Conservation (phyloP, 2,888 invertebrate species). For the Lochmaea crataegi region DNA sequence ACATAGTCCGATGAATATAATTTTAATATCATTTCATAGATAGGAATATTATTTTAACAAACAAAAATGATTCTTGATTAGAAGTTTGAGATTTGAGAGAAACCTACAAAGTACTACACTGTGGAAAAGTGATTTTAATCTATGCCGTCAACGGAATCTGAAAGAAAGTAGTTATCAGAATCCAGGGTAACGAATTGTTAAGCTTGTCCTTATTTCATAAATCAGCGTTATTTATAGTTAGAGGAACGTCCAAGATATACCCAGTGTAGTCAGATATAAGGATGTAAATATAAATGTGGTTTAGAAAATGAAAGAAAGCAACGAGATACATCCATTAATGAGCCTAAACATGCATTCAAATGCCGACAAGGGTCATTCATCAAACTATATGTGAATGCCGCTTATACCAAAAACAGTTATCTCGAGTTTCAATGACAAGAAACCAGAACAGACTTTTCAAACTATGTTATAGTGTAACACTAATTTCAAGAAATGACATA, state of each 20-base stretch:
- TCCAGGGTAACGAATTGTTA: constrained; percentile 40
- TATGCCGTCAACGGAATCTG: neutral
- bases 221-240: constrained; percentile 45
- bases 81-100: too few relatives aligned
- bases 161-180: constrained; percentile 31
- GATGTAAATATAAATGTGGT: constrained; percentile 41
- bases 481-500: neutral
- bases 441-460: neutral
- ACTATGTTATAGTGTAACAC: neutral
- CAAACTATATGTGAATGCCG: constrained; percentile 39
- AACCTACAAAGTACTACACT: too few relatives aligned
- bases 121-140: too few relatives aligned
- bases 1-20: neutral
- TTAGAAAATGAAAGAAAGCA: constrained; percentile 43
- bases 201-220: constrained; percentile 43
- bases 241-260: constrained; percentile 36
- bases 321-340: constrained; percentile 50
- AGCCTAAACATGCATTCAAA: constrained; percentile 57
- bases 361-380: constrained; percentile 55
- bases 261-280: constrained; percentile 39
- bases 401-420: neutral
- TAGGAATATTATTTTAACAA: too few relatives aligned
- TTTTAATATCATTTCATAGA: too few relatives aligned
- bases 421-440: neutral
- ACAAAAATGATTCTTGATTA: too few relatives aligned